Evolutionary conservation across 37 sponge, comb jelly and placozoan genomes (phyloP).

Genomic region (Cliona cf. orientalis): DNA sequence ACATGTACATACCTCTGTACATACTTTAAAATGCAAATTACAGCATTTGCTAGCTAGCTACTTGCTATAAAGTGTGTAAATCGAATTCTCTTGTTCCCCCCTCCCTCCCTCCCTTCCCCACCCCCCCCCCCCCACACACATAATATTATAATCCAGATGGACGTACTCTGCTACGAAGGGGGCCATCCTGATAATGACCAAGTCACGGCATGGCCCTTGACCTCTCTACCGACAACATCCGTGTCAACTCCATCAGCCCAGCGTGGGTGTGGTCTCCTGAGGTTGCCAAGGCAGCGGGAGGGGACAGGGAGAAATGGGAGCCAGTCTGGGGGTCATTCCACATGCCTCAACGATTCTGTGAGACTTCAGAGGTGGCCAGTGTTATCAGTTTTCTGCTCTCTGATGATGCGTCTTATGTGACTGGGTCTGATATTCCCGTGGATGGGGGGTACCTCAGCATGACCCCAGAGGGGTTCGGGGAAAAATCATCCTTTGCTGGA

Average conservation of each 20-base stretch:
- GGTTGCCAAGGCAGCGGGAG: slow-evolving; percentile 83
- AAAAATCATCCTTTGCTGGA: slow-evolving; percentile 79
- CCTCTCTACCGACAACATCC: slow-evolving; percentile 62
- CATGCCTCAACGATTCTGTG: slow-evolving; percentile 71
- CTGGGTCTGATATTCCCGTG: slow-evolving; percentile 74
- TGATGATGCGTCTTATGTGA: slow-evolving; percentile 76
- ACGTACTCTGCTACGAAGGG: slow-evolving; percentile 87
- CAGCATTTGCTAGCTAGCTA: no score
- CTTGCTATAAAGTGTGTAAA: no score
- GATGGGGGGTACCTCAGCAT: slow-evolving; percentile 90
- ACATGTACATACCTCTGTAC: no score
- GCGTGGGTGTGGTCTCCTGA: slow-evolving; percentile 93
- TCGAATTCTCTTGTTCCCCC: no score
- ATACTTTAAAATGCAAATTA: no score
- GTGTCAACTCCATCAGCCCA: slow-evolving; percentile 87
- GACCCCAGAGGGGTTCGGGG: slow-evolving; percentile 86
- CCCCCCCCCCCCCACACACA: no score
- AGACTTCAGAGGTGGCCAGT: slow-evolving; percentile 72
- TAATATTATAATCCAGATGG: no score
- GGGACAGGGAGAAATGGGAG: slow-evolving; percentile 83
- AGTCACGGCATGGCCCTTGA: slow-evolving; percentile 90
- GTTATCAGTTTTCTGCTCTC: slow-evolving; percentile 79
- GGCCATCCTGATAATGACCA: slow-evolving; percentile 74
- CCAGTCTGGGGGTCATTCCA: slow-evolving; percentile 85
- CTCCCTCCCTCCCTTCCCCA: no score